Percentiles rank a stretch among this genome's conserved stretches.
Conservation (phyloP, 1,140 invertebrate genomes). For the Whitmania pigra region DNA sequence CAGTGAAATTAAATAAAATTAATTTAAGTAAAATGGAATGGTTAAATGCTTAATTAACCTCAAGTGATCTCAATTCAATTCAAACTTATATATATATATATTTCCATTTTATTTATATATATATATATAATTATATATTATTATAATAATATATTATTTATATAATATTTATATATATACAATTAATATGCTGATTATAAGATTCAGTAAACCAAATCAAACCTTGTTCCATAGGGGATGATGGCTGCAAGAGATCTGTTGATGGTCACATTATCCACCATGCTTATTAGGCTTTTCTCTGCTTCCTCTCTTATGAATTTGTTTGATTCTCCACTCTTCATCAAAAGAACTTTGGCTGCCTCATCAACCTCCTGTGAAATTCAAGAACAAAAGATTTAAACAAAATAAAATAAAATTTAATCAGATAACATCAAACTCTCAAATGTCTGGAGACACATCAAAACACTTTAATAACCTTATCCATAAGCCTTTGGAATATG, state of each 20-base stretch:
- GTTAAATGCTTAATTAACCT: not conserved
- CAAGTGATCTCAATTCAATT: not conserved
- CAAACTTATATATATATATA: not conserved
- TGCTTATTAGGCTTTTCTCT: not conserved
- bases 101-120: too few relatives aligned
- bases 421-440: not conserved
- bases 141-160: too few relatives aligned
- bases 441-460: too few relatives aligned
- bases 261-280: not conserved
- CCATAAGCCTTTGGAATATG: not conserved
- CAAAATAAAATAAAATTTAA: not conserved
- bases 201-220: not conserved
- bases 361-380: not conserved
- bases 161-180: too few relatives aligned
- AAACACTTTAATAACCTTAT: not conserved
- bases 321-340: not conserved
- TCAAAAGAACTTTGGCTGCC: not conserved
- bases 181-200: too few relatives aligned
- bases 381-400: not conserved
- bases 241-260: not conserved
- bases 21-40: not conserved
- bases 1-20: not conserved
- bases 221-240: not conserved
- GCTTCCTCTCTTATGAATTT: conserved; percentile 13
- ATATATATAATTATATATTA: too few relatives aligned